A percentile compares a stretch with the other conserved stretches of the same genome.
phyloP scores from a whole-genome alignment of 2,113 vertebrate genomes.

The Nothoprocta pentlandii region DNA sequence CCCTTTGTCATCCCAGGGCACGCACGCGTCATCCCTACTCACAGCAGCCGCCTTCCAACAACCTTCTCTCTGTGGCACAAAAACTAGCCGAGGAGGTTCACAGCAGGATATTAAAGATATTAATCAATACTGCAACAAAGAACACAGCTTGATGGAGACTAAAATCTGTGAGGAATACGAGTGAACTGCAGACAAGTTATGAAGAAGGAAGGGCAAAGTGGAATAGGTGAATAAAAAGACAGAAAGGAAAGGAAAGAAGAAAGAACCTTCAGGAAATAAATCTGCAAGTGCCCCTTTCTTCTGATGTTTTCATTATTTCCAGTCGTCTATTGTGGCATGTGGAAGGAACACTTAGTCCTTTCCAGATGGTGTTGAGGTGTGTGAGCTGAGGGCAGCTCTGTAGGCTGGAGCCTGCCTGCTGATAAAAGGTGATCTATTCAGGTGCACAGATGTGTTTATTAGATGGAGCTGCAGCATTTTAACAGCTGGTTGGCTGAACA shows the following conservation, averaged over 20 bases:
- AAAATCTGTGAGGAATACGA: neutral
- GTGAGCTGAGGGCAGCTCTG: neutral
- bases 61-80: neutral
- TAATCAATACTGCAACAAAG: conserved; percentile 4
- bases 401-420: neutral
- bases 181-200: neutral
- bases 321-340: neutral
- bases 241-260: neutral
- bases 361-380: neutral
- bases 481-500: neutral
- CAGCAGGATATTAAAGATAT: conserved; percentile 52
- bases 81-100: neutral
- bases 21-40: rapidly evolving
- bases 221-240: neutral
- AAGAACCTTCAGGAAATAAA: neutral
- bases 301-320: neutral
- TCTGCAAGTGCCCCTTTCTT: neutral
- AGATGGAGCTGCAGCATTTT: no score
- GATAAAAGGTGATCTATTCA: no score
- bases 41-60: rapidly evolving
- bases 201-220: neutral
- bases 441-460: no score
- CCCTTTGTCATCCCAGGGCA: neutral
- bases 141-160: neutral
- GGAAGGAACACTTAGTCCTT: rapidly evolving